Conservation (phyloP, 2,113 vertebrate genomes). For the Leptodactylus fuscus region DNA sequence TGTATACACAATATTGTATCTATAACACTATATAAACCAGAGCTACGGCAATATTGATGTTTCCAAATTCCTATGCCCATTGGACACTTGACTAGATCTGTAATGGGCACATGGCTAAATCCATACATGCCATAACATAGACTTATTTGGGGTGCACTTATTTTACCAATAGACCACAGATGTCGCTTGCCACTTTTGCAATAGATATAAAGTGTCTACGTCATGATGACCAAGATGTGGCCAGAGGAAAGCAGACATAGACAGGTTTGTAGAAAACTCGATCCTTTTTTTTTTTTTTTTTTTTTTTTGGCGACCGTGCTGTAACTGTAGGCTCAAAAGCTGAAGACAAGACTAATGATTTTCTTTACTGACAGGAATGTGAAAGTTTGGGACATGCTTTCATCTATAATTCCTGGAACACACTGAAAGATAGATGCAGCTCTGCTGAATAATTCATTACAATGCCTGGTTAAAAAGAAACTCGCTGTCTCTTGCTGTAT, state of each 20-base stretch:
- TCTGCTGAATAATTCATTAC: not conserved
- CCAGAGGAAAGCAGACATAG: not conserved
- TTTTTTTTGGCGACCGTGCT: not conserved
- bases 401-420: not conserved
- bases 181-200: not conserved
- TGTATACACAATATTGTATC: not conserved
- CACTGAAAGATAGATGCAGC: not conserved
- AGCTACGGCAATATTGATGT: not conserved
- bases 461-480: too few species aligned
- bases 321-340: too few species aligned
- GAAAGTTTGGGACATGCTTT: not conserved
- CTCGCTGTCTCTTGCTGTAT: not conserved
- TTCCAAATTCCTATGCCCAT: not conserved
- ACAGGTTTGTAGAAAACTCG: not conserved
- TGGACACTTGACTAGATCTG: not conserved
- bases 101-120: too few species aligned
- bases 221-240: not conserved
- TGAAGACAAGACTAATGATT: not conserved
- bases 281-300: not conserved
- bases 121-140: too few species aligned
- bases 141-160: too few species aligned
- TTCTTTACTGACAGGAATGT: not conserved
- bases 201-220: not conserved
- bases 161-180: too few species aligned
- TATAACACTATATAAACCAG: not conserved